Evolutionary conservation across 2,797 vertebrate genomes (phyloP), one percentile per base, ranked within the genome.

Genomic region (Spheniscus humboldti): DNA sequence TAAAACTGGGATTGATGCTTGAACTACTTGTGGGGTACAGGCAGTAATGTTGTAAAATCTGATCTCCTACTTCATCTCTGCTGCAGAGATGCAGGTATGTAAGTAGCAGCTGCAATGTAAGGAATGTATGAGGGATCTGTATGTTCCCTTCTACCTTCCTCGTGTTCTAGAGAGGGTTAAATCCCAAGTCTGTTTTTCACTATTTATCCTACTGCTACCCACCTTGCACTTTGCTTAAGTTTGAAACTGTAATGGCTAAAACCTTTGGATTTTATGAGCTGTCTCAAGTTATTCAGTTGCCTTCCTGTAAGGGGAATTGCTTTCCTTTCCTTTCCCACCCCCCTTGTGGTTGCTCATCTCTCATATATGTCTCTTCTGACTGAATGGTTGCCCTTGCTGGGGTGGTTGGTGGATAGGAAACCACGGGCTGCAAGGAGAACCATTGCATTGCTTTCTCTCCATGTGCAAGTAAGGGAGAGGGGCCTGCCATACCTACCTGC

Each of bases 321-420:
- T 33, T 78, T 67, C 25, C n/a, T 74, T 60, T 23, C 37, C 27
- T 41, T 73, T 30, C 31, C 17, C 5, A 18, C 13, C 31, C 7
- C 7, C 50, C n/a, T 13, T 48, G 45, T 23, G 23, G 37, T 17
- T 90, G 23, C 14, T 24, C 1, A 3, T 37, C 43, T 41, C 18
- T 57, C n/a, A 5, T 3, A 4, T 0, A 0, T 4, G 15, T 15
- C 23, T 33, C 0, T 48, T 53, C 57, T 80, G 45, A 48, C 45
- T 25, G 25, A 41, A 11, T 22, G n/a, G 35, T n/a, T 86, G 47
- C 15, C 41, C 28, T 37, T 55, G 31, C 52, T 81, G 76, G 59
- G 47, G 4, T 55, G 64, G 47, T 18, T 59, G 45, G 17, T 59
- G 35, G 39, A 13, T 41, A 17, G 33, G 63, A 77, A 50, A 35